A percentile compares a stretch with the other conserved stretches of the same genome.
Conservation (phyloP, 2,888 invertebrate genomes). For the Ashinkailepas kermadecensis region DNA sequence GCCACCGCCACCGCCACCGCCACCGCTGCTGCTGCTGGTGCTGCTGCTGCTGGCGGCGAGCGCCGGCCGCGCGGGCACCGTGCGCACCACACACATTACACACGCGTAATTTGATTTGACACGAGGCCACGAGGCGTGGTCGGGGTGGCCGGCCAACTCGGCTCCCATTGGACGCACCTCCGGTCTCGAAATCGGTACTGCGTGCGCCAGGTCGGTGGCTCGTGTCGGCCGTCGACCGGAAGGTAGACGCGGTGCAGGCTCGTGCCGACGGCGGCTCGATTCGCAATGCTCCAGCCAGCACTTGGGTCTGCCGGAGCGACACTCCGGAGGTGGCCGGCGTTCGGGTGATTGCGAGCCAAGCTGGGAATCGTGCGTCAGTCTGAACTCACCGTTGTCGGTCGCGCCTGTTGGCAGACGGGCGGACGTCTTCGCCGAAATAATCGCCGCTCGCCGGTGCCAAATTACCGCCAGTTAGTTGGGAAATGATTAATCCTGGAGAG, state of each 20-base stretch:
- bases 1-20: not conserved
- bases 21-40: too few species aligned
- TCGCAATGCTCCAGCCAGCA: too few species aligned
- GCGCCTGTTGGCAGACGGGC: not conserved
- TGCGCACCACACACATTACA: not conserved
- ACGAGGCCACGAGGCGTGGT: not conserved
- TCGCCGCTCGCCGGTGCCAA: not conserved
- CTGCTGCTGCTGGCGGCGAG: not conserved
- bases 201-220: too few species aligned
- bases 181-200: too few species aligned
- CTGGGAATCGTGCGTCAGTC: too few species aligned
- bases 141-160: too few species aligned
- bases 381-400: not conserved
- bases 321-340: not conserved
- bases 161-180: not conserved
- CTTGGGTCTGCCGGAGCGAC: not conserved
- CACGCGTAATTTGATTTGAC: not conserved
- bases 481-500: not conserved
- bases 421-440: not conserved
- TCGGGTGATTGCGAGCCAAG: too few species aligned
- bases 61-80: not conserved
- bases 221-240: too few species aligned
- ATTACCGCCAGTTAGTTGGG: conserved; percentile 12
- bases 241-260: too few species aligned
- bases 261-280: too few species aligned